A percentile compares a stretch with the other conserved stretches of the same genome.
Evolutionary conservation across 2,113 vertebrate genomes (phyloP).

Genomic region (Rhadina sibilatrix): DNA sequence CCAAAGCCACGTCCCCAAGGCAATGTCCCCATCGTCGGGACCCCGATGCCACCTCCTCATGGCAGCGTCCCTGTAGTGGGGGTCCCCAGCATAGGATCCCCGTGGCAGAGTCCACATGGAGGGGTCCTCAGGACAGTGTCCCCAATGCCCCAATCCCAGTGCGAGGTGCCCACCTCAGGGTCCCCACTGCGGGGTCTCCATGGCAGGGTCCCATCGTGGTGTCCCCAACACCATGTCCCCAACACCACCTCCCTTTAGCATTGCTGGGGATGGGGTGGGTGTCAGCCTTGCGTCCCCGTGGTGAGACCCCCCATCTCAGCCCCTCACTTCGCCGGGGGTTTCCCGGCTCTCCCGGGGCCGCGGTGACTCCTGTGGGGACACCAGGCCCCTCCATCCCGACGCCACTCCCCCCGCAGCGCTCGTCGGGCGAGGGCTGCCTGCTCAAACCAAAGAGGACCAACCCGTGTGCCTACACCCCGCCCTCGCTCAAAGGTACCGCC

Average conservation of each 20-base stretch:
- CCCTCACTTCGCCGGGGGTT: background rate
- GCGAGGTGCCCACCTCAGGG: background rate
- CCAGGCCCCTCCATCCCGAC: rapidly evolving
- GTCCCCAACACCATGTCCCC: rapidly evolving
- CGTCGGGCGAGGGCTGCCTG: constrained; percentile 83
- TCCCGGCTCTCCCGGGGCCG: background rate
- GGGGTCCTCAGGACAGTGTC: background rate
- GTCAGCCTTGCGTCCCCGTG: background rate
- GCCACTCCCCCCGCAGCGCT: constrained; percentile 67
- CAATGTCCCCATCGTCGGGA: background rate
- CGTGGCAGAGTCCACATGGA: background rate
- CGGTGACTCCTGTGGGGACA: background rate
- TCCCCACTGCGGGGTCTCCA: rapidly evolving
- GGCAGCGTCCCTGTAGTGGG: background rate
- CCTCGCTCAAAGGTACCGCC: constrained; percentile 89
- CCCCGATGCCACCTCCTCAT: background rate
- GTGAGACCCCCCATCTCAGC: rapidly evolving
- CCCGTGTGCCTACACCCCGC: constrained; percentile 86
- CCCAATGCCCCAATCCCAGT: rapidly evolving
- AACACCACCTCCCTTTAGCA: rapidly evolving
- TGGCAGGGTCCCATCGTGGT: rapidly evolving
- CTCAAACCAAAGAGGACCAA: constrained; percentile 85
- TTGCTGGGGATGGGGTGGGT: no score
- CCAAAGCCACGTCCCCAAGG: rapidly evolving
- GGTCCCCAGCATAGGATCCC: background rate